Evolutionary conservation across 2,888 invertebrate species (phyloP).

Genomic region (Anagyrus pseudococci): DNA sequence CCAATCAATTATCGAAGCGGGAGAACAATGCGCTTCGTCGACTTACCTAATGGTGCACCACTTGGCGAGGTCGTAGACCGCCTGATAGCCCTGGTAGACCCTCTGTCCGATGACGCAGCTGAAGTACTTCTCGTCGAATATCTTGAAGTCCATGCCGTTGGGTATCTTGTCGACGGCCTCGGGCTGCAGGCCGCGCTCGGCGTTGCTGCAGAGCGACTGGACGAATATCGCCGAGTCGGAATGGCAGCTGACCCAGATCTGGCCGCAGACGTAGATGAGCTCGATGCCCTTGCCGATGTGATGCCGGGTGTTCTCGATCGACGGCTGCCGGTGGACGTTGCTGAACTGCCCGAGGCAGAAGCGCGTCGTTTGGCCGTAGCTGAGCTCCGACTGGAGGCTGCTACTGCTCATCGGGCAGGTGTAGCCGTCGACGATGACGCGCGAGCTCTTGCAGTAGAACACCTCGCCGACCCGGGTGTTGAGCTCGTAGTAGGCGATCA

Average conservation of each 20-base stretch:
- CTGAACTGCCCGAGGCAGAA: slow-evolving; percentile 98
- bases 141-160: slow-evolving; percentile 94
- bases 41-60: slow-evolving; percentile 96
- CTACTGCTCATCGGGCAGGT: too few relatives aligned
- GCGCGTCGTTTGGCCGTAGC: slow-evolving; percentile 91
- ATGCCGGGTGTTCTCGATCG: slow-evolving; percentile 96
- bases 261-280: slow-evolving; percentile 94
- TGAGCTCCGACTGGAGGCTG: too few relatives aligned
- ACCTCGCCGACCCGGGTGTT: slow-evolving; percentile 98
- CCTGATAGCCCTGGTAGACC: slow-evolving; percentile 97
- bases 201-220: slow-evolving; percentile 97
- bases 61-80: slow-evolving; percentile 97
- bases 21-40: too few relatives aligned
- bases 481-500: slow-evolving; percentile 98
- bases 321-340: slow-evolving; percentile 98
- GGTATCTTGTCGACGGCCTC: slow-evolving; percentile 99
- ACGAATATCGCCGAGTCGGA: slow-evolving; percentile 98
- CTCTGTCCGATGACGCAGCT: slow-evolving; percentile 92
- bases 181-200: slow-evolving; percentile 97
- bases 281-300: slow-evolving; percentile 98
- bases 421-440: slow-evolving; percentile 97
- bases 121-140: slow-evolving; percentile 98
- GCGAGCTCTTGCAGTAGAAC: slow-evolving; percentile 89
- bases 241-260: slow-evolving; percentile 96
- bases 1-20: neutral